Base-by-base conservation (phyloP, 1,140 invertebrate species). In the Drosophila miranda region DNA sequence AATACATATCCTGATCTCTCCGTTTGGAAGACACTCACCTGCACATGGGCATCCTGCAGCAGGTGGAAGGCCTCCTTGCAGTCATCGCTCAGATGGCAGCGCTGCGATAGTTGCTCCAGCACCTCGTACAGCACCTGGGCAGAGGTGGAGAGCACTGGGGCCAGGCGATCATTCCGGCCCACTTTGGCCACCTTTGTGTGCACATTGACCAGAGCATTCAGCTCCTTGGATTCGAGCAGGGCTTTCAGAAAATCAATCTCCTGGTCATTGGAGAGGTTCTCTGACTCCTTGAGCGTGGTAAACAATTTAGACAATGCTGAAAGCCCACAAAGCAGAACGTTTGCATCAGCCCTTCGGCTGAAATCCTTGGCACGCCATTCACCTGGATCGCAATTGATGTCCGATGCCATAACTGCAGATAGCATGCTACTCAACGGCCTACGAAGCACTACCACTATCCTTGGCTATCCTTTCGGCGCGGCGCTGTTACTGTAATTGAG, bases 141-240 rank as follows among this genome's bases (percentile, higher is more conserved):
- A 1, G 95, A 94, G 91, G 96, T 96, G 26, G 96, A 97, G 0
- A 97, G 91, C 9, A 96, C 91, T 0, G 96, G 96, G 72, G 95
- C 95, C 78, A 96, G 94, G 67, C 95, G 94, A 67, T 97, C 96
- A 92, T 96, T 95, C 67, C 95, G 94, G n/a, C 95, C 94, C 92
- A 96, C 95, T 75, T 93, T 94, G 16, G 95, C 91, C 76, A 97
- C 97, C 91, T 96, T 96, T 83, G 96, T 97, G 83, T 97, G 96
- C 55, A 97, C 96, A 91, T 97, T 95, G 23, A 98, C 96, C 53
- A 98, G 91, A 16, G 96, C 96, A 91, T 97, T 95, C 0, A 98
- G 92, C 89, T 97, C 96, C 89, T 96, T 96, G 0, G 96, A 97
- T 89, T 96, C 95, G n/a, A 98, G 91, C 28, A 98, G 90, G 69